Base-by-base conservation (phyloP, 2,888 invertebrate genomes). In the Drosophila nr. perissopoda region DNA sequence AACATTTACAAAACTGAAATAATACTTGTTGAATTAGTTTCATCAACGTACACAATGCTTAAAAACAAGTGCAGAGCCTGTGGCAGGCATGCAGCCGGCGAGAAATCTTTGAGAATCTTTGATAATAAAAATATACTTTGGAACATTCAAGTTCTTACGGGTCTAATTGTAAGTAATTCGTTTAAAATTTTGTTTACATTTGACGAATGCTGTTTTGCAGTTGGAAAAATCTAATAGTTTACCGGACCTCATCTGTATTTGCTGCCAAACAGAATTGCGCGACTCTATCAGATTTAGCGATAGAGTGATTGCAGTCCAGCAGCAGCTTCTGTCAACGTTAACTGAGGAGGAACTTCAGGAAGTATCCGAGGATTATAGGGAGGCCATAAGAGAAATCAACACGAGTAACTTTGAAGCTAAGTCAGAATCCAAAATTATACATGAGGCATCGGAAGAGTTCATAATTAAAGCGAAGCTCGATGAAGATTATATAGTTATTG, bases 231-330 rank as follows among this genome's bases (percentile, higher is more conserved):
- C 29, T 0, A 62, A 74, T 13, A 71, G 58, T 13, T 52, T 79
- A 29, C 79, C 79, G 16, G 74, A 81, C 18, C 65, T 81, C 8
- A 79, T 79, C 53, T 79, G 79, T 33, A 58, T 49, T 46, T 74
- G 38, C 49, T 83, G 83, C 29, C 77, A 85, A 33, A 56, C 58
- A 10, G 65, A 74, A 27, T 48, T 85, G 10, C 66, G 54, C 2
- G 71, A 70, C 11, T 77, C 81, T 1, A 71, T 77, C 6, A n/a
- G 54, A 36, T 83, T 83, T 33, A 72, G 88, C 5, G 53, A 82
- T 13, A 69, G 70, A 27, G 69, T 77, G 13, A 53, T 88, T 51
- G 68, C 61, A 18, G 66, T 78, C 0, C 86, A 83, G 6, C 57
- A 67, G 7, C 53, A 80, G 0, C 60, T 83, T 1, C 57, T 83